These are phyloP conservation scores for Meloidogyne hapla DNA, from an alignment of 1,140 invertebrate genomes.

Conservation along the genomic window DNA sequence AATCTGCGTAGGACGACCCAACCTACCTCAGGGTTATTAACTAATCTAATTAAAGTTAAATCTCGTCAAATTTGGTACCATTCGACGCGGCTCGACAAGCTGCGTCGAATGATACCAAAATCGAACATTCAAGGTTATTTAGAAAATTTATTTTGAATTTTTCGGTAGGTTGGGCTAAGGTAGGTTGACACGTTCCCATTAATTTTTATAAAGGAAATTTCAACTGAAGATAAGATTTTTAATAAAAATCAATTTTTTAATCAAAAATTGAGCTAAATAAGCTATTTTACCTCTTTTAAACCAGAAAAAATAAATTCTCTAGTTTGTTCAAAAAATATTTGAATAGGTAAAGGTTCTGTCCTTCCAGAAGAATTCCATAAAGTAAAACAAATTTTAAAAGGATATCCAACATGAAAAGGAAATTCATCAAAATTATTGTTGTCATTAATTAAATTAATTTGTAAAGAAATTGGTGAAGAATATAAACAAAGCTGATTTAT, in stretches of 20 bases:
- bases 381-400: not conserved
- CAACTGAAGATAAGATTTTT: not conserved
- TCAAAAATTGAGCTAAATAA: not conserved
- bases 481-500: constrained; percentile 2
- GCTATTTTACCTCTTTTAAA: not conserved
- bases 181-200: no score
- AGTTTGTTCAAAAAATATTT: constrained; percentile 1
- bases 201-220: not conserved
- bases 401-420: not conserved
- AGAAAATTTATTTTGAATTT: no score
- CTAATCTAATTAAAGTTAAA: no score
- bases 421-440: not conserved
- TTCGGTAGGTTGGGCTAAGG: no score
- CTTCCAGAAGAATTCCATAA: not conserved
- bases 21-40: no score
- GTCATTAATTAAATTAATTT: constrained; percentile 14
- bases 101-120: no score
- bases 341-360: not conserved
- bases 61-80: no score
- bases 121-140: no score
- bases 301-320: not conserved
- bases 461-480: constrained; percentile 10
- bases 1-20: no score
- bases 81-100: no score
- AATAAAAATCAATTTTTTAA: not conserved